Percentiles rank a stretch among this genome's conserved stretches.
Evolutionary conservation across 2,888 invertebrate species (phyloP).

Genomic region (Parapristionchus giblindavisi): DNA sequence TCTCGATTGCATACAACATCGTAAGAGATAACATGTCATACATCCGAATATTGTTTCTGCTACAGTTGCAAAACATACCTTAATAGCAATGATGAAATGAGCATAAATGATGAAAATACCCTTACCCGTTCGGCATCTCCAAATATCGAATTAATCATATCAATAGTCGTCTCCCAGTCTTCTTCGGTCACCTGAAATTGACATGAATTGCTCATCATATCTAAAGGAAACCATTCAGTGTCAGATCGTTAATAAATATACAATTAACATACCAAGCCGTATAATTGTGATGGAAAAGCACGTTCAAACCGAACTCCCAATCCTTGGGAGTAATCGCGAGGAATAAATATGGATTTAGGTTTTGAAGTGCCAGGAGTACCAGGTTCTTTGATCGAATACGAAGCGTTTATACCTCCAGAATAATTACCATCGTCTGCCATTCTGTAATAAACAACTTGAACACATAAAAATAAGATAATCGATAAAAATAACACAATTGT

Average conservation of each 20-base stretch:
- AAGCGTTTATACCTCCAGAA: constrained; percentile 14
- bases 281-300: constrained; percentile 15
- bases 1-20: constrained; percentile 17
- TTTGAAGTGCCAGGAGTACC: neutral
- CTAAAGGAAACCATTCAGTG: neutral
- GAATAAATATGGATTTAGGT: constrained; percentile 21
- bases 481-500: neutral
- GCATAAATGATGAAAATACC: no score
- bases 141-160: constrained; percentile 30
- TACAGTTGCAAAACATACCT: constrained; percentile 35
- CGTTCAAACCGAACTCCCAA: constrained; percentile 37
- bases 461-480: neutral
- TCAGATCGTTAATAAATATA: neutral
- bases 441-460: neutral
- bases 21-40: constrained; percentile 31
- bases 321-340: constrained; percentile 35
- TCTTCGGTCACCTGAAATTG: no score
- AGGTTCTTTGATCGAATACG: constrained; percentile 7
- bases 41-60: constrained; percentile 35
- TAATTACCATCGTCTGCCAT: constrained; percentile 28
- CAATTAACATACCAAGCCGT: constrained; percentile 10
- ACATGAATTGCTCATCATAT: no score
- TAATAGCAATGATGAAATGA: no score
- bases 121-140: constrained; percentile 34
- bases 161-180: constrained; percentile 35